Conservation (phyloP, 2,797 vertebrate species). For the Margarornis squamiger region DNA sequence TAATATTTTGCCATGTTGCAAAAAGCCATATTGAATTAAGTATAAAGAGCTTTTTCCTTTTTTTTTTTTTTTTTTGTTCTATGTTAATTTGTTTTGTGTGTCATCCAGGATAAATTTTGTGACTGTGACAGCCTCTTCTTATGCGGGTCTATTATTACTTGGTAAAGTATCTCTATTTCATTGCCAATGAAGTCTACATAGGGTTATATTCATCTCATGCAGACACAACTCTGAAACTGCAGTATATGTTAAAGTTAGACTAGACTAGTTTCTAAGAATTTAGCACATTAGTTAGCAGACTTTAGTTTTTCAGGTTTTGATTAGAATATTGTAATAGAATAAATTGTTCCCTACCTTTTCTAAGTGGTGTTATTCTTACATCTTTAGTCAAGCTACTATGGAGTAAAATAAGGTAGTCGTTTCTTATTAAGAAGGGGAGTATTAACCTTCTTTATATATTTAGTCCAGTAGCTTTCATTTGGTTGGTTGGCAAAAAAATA, state of each 20-base stretch:
- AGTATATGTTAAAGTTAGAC: conserved; percentile 25
- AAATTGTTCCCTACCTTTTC: conserved; percentile 36
- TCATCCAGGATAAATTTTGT: conserved; percentile 76
- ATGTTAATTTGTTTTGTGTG: conserved; percentile 73
- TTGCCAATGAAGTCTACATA: conserved; percentile 48
- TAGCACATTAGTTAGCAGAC: conserved; percentile 41
- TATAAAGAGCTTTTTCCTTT: conserved; percentile 73
- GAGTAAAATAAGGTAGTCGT: background rate
- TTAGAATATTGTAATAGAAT: conserved; percentile 47
- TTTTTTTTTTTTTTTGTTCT: conserved; percentile 56
- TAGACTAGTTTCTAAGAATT: conserved; percentile 18
- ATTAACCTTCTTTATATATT: background rate
- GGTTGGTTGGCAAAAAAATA: background rate
- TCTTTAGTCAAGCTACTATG: conserved; percentile 2
- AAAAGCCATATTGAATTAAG: conserved; percentile 90
- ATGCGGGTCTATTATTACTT: conserved; percentile 78
- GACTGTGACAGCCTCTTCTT: conserved; percentile 81
- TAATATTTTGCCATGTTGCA: conserved; percentile 87
- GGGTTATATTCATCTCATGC: conserved; percentile 62
- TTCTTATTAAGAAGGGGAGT: conserved; percentile 22
- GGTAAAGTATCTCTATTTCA: conserved; percentile 67
- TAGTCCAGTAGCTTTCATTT: conserved; percentile 28
- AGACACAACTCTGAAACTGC: conserved; percentile 48
- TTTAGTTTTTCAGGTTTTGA: conserved; percentile 40
- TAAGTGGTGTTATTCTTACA: background rate